These are phyloP conservation scores for Hipparchia sbordonii DNA, from an alignment of 2,888 invertebrate species.

Conservation along the genomic window DNA sequence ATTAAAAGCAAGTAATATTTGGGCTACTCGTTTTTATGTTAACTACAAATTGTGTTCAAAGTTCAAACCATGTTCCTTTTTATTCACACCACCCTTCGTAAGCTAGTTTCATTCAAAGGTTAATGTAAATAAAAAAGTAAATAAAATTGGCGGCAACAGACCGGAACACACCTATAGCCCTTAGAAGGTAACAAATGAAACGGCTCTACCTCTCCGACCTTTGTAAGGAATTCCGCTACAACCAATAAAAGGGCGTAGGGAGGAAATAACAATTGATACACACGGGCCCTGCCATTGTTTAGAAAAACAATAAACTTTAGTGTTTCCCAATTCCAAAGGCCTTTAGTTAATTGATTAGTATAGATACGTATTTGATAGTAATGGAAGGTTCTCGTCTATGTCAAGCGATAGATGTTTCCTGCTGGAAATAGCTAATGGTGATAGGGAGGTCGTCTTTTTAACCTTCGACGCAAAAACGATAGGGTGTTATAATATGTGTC, in stretches of 20 bases:
- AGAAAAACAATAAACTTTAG: constrained; percentile 5
- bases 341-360: constrained; percentile 2
- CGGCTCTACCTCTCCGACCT: constrained; percentile 59
- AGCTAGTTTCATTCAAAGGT: constrained; percentile 17
- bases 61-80: constrained; percentile 10
- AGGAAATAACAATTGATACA: constrained; percentile 53
- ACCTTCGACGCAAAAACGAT: too few species aligned
- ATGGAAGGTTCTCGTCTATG: too few species aligned
- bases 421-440: too few species aligned
- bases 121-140: constrained; percentile 17
- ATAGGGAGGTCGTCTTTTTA: too few species aligned
- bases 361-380: neutral
- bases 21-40: neutral
- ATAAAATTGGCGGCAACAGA: constrained; percentile 24
- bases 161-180: constrained; percentile 29
- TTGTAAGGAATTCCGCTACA: constrained; percentile 61
- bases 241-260: constrained; percentile 63
- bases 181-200: constrained; percentile 33
- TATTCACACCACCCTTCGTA: constrained; percentile 1
- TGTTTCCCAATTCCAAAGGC: neutral
- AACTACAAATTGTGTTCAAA: neutral
- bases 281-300: constrained; percentile 39
- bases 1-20: neutral
- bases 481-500: too few species aligned
- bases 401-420: too few species aligned